Evolutionary conservation across 2,888 invertebrate species (phyloP), one percentile per base, ranked within the genome.

Genomic region (Lycocerus yunnanus): DNA sequence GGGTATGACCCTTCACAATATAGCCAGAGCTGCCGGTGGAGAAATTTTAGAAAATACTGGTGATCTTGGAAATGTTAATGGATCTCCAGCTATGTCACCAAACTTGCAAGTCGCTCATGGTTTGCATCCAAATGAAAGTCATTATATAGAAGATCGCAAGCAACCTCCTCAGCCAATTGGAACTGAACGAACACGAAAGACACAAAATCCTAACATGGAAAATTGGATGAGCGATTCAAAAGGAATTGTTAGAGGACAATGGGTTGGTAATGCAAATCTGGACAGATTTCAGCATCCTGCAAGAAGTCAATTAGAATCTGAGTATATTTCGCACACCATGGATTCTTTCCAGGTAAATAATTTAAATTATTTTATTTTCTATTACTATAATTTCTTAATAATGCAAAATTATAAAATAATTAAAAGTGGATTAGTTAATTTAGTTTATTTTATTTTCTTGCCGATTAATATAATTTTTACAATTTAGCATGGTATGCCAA

Each of bases 101-200:
- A 85, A 85, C 77, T 81, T 85, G 21, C 82, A 82, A 8, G 80
- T 82, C 8, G 77, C 79, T 15, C 80, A 81, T 69, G 82, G 79
- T 68, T 68, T 80, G n/a, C 79, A 78, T 14, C 74, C 78, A 13
- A 77, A 73, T 14, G 80, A 81, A 66, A 76, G 59, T 69, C 82
- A 82, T 72, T 83, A 84, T 75, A 81, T 87, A 61, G 90, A 89
- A 77, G 89, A 89, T 75, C 85, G 90, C 21, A 92, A 93, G 86
- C 88, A 88, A 66, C 84, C 84, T 15, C 84, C 84, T 15, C 86
- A 85, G 75, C 95, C 95, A 68, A 95, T 95, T 85, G 95, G 95
- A 79, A 95, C 94, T 0, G 95, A 95, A 88, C 90, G 95, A 82
- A 92, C 93, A 58, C 92, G 93, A 90, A 93, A 93, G 85, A 90